These are phyloP conservation scores for Apamea anceps DNA, from an alignment of 2,888 invertebrate genomes.

Conservation along the genomic window DNA sequence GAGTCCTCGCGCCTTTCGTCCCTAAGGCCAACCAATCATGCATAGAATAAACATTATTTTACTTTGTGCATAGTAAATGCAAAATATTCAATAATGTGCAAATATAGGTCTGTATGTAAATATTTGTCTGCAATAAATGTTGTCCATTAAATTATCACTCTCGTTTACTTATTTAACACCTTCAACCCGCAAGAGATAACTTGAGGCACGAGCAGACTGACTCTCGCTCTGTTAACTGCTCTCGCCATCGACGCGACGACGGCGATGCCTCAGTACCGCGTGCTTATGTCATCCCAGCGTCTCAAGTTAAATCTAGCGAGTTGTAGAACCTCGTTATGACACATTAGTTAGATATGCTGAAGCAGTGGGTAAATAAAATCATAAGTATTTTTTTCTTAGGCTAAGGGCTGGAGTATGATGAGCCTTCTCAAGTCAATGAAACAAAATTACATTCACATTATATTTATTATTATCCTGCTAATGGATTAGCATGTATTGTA, in stretches of 20 bases:
- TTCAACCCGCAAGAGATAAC: neutral
- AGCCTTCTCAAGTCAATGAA: conserved; percentile 18
- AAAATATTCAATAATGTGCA: conserved; percentile 36
- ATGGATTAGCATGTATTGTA: conserved; percentile 99
- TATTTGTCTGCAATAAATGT: conserved; percentile 69
- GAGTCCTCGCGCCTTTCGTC: too few species aligned
- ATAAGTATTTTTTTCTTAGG: too few species aligned
- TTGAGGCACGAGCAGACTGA: neutral
- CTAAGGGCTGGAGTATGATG: neutral
- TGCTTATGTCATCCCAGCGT: neutral
- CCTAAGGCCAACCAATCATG: neutral
- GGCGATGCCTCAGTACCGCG: neutral
- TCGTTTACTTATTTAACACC: neutral
- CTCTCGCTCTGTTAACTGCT: neutral
- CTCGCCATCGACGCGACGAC: too few species aligned
- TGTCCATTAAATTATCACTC: conserved; percentile 54
- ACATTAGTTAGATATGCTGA: too few species aligned
- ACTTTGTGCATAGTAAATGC: conserved; percentile 29
- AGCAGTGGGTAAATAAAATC: too few species aligned
- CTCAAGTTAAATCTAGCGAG: neutral
- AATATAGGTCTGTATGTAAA: conserved; percentile 50
- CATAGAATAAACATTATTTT: conserved; percentile 16
- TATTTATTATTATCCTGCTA: conserved; percentile 92
- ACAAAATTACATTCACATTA: neutral
- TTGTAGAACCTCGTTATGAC: neutral